These are phyloP conservation scores for Acronicta psi DNA, from an alignment of 2,888 invertebrate species.

Conservation along the genomic window DNA sequence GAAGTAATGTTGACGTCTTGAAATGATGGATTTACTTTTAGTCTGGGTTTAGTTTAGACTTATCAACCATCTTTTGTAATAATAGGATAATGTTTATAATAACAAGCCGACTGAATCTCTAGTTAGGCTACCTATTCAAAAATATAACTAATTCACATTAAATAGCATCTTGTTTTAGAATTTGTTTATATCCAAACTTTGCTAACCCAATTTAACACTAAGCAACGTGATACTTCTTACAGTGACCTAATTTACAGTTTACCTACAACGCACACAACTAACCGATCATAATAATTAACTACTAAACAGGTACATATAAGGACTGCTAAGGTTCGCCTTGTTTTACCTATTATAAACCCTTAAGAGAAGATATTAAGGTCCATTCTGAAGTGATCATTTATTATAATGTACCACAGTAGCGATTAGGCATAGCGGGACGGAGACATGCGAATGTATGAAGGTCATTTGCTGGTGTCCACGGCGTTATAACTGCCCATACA, in stretches of 20 bases:
- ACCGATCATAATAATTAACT: slow-evolving; percentile 76
- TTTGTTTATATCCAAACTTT: slow-evolving; percentile 1
- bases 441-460: slow-evolving; percentile 55
- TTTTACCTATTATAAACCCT: slow-evolving; percentile 50
- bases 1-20: too few relatives aligned
- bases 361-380: slow-evolving; percentile 39
- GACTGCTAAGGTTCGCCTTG: slow-evolving; percentile 39
- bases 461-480: slow-evolving; percentile 43
- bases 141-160: not conserved
- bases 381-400: slow-evolving; percentile 48
- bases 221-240: slow-evolving; percentile 26
- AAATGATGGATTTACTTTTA: too few relatives aligned
- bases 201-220: slow-evolving; percentile 12
- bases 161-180: not conserved
- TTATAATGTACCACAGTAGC: slow-evolving; percentile 44
- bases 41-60: too few relatives aligned
- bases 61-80: too few relatives aligned
- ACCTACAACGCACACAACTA: slow-evolving; percentile 62
- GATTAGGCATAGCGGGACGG: slow-evolving; percentile 53
- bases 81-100: too few relatives aligned
- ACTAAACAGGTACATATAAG: slow-evolving; percentile 67
- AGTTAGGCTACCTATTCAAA: too few relatives aligned
- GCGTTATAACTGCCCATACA: slow-evolving; percentile 43
- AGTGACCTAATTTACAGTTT: slow-evolving; percentile 47
- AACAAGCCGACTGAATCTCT: too few relatives aligned